Evolutionary conservation across 2,113 vertebrate genomes (phyloP).

Genomic region (Machaerirhynchus nigripectus): DNA sequence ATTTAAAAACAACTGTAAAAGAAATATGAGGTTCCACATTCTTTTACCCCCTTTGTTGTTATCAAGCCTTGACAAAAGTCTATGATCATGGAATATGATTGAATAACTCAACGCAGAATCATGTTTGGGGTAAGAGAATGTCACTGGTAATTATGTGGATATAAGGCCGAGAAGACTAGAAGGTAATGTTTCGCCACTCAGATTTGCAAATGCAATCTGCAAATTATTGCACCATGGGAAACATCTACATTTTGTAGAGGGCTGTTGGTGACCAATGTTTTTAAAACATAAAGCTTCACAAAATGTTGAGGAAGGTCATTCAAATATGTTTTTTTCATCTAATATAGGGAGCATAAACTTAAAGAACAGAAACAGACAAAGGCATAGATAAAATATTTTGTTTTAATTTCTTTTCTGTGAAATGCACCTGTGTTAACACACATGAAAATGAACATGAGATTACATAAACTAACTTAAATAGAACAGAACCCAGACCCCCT

Average conservation of each 20-base stretch:
- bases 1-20: not conserved
- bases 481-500: fast-evolving
- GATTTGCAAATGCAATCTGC: not conserved
- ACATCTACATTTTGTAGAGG: not conserved
- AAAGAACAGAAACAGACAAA: not conserved
- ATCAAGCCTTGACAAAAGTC: not conserved
- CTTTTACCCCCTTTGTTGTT: not conserved
- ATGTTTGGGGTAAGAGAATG: not conserved
- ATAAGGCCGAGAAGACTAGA: not conserved
- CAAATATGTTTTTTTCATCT: not conserved
- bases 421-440: not conserved
- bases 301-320: not conserved
- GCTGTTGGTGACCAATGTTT: not conserved
- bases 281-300: not conserved
- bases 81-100: not conserved
- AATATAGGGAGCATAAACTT: not conserved
- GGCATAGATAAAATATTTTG: not conserved
- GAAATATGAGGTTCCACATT: not conserved
- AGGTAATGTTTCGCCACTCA: not conserved
- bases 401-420: not conserved
- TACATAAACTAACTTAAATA: not conserved
- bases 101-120: not conserved
- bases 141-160: not conserved
- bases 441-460: not conserved
- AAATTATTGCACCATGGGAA: not conserved